Percentiles rank a stretch among this genome's conserved stretches.
These are phyloP conservation scores for Tridacna crocea DNA, from an alignment of 2,888 invertebrate genomes.

Conservation along the genomic window DNA sequence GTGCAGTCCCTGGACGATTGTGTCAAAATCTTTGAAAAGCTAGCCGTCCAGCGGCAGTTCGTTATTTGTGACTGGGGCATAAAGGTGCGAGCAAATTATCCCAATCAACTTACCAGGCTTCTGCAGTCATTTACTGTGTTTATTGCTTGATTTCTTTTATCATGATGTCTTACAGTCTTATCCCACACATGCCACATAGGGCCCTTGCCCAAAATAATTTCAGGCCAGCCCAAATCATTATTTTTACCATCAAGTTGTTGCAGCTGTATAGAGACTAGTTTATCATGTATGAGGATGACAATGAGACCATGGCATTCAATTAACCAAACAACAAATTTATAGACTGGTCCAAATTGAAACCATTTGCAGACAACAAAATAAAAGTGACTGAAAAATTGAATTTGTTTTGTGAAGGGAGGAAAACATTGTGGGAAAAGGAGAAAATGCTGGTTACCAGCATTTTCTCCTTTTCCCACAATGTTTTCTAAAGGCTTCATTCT, in stretches of 20 bases:
- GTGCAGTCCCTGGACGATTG: too few species aligned
- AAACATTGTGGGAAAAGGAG: background rate
- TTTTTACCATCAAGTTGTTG: background rate
- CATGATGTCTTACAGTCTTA: too few species aligned
- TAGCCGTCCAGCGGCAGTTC: too few species aligned
- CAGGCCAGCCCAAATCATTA: too few species aligned
- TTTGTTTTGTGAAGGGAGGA: background rate
- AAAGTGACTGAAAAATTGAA: background rate
- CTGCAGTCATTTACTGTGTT: too few species aligned
- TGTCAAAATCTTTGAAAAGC: too few species aligned
- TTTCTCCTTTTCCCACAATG: constrained; percentile 7
- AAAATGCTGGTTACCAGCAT: constrained; percentile 6
- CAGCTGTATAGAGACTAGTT: background rate
- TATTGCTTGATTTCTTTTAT: too few species aligned
- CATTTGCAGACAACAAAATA: background rate
- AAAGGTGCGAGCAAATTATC: too few species aligned
- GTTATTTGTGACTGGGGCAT: too few species aligned
- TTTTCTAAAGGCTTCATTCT: background rate
- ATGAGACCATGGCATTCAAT: background rate
- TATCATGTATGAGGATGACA: background rate
- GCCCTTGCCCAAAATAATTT: too few species aligned
- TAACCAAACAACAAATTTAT: background rate
- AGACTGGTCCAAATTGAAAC: background rate
- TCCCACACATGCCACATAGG: too few species aligned
- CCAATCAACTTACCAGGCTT: too few species aligned